Conservation (phyloP, 2,797 vertebrate genomes). For the Nasua narica region DNA sequence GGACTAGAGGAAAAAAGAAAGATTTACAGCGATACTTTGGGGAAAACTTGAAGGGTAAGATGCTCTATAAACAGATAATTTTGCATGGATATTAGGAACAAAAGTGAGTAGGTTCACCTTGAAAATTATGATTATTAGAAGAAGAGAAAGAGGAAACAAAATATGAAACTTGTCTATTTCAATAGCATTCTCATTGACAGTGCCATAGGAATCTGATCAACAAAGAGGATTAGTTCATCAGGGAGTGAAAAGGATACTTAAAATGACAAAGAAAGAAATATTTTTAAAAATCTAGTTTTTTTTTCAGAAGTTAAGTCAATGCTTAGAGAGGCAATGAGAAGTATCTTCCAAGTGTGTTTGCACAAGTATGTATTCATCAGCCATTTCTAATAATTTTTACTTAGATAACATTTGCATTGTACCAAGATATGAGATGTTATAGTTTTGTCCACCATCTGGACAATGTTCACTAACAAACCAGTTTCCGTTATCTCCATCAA, state of each 20-base stretch:
- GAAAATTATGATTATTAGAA: neutral
- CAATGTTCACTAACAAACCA: neutral
- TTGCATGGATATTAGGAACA: neutral
- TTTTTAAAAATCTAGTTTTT: neutral
- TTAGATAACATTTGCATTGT: neutral
- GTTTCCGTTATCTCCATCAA: neutral
- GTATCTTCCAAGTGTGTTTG: neutral
- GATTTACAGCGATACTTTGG: neutral
- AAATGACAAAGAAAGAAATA: neutral
- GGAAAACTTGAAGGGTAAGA: neutral
- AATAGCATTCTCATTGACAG: neutral
- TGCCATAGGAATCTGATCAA: neutral
- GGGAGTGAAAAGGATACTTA: neutral
- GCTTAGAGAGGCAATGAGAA: neutral
- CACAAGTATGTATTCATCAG: neutral
- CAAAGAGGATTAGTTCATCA: neutral
- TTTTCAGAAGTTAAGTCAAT: neutral
- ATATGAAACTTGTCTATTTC: neutral
- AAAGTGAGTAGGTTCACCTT: neutral
- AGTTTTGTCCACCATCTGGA: neutral
- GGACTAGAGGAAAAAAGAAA: neutral
- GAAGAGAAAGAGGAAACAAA: neutral
- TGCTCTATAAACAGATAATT: neutral
- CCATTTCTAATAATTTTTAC: neutral
- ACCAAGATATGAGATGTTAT: neutral